Base-by-base conservation (phyloP, 92 coral and sea anemone species). In the Paramuricea clavata region DNA sequence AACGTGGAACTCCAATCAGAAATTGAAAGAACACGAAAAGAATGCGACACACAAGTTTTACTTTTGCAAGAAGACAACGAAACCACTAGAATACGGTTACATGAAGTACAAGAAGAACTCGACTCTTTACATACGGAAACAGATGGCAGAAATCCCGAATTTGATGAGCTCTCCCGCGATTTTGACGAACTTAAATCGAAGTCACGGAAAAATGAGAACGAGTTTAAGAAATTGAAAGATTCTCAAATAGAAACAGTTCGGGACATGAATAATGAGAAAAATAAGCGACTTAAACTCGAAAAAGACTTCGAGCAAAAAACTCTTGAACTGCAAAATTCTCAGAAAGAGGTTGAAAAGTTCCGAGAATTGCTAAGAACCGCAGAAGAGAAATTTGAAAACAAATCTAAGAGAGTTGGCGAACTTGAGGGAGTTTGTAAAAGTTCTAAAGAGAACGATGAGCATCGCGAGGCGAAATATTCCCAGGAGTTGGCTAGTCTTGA, bases 31-130 rank as follows among this genome's bases (percentile, higher is more conserved):
- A 47, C 76, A n/a, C 81, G 52, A 31, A 81, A 44, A 54, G 73
- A 84, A 17, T 34, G 49, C 69, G 47, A 90, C 73, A 74, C 74
- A 5, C 73, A 85, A 27, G 81, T 83, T 13, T 83, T 91, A 64
- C 83, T 60, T 13, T 83, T 83, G n/a, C 85, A 82, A 43, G 88
- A 89, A 32, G 92, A 85, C 27, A 86, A 81, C 34, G 85, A 89
- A 41, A 82, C 78, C 70, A 52, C 60, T 81, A 34, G 80, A 81
- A 33, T 89, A 86, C 60, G 88, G 22, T n/a, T 79, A 26, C 54
- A 35, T 25, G 84, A 79, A 33, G 84, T 79, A 36, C 56, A 57
- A 25, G 84, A 36, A 0, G 84, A 79, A 28, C 35, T 79, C 28
- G 35, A 25, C 33, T 26, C 56, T 41, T 59, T 79, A 27, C 84